Conservation (phyloP, 2,113 vertebrate genomes). For the Arothron firmamentum region DNA sequence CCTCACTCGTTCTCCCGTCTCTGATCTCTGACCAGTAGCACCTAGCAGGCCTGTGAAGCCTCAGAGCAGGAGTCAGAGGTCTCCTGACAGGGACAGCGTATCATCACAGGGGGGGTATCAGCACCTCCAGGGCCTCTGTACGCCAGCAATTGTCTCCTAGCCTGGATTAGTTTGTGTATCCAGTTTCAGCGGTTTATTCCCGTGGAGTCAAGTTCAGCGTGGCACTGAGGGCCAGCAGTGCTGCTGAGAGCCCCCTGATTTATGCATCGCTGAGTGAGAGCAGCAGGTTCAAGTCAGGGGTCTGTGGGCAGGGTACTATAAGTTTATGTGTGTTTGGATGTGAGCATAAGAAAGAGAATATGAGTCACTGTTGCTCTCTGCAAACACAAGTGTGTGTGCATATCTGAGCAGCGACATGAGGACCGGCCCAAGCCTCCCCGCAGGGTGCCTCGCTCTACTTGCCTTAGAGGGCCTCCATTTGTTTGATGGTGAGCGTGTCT, state of each 20-base stretch:
- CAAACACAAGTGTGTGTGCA: constrained; percentile 50
- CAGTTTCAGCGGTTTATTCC: constrained; percentile 75
- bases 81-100: constrained; percentile 50
- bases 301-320: constrained; percentile 60
- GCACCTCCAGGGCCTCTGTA: constrained; percentile 56
- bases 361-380: constrained; percentile 37
- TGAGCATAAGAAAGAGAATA: constrained; percentile 25
- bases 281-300: constrained; percentile 79
- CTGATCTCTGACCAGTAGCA: constrained; percentile 50
- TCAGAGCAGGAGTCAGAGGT: constrained; percentile 53
- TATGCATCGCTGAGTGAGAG: constrained; percentile 77
- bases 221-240: constrained; percentile 65
- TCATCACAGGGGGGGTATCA: constrained; percentile 52
- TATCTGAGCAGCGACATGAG: constrained; percentile 26
- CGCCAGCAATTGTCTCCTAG: constrained; percentile 73
- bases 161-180: constrained; percentile 75
- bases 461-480: constrained; percentile 51
- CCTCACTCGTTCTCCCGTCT: constrained; percentile 28
- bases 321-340: constrained; percentile 49
- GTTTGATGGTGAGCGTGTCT: constrained; percentile 48
- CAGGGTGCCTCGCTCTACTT: constrained; percentile 56
- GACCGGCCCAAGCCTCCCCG: constrained; percentile 45
- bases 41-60: constrained; percentile 31
- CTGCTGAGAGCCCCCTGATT: constrained; percentile 71
- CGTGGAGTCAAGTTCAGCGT: constrained; percentile 71